Evolutionary conservation across 2,113 vertebrate genomes (phyloP), one percentile per base, ranked within the genome.

Genomic region (Pao palembangensis): DNA sequence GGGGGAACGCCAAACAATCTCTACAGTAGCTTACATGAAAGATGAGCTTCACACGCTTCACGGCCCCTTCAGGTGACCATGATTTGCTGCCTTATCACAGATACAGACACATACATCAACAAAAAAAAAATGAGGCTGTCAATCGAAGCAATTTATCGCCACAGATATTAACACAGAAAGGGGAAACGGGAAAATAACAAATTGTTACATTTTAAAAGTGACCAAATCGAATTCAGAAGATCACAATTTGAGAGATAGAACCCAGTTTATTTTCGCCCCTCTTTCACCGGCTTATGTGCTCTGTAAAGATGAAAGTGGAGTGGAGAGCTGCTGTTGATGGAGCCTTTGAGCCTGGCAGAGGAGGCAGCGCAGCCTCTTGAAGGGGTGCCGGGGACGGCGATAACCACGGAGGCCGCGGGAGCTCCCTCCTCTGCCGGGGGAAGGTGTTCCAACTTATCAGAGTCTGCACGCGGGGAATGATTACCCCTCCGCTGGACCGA

Each of bases 391-490:
- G 90, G 72, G 61, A 89, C 82, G 78, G 93, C 88, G 94, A 98
- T 98, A 96, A 96, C 94, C 93, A 88, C 90, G 93, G 93, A 88
- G 93, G 93, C 82, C 55, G 64, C 78, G 23, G 80, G 80, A 85
- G 85, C 78, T 84, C 78, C 93, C 90, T 90, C 88, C 92, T 89
- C 92, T 89, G 92, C 90, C 91, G 90, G 92, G 93, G 71, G 93
- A 95, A 93, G 94, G 94, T 93, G 92, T 92, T 94, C 89, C 92
- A 93, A 98, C 93, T 98, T 98, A 98, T 98, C 96, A 95, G 94
- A 94, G 95, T 95, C 92, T 91, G 93, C 94, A 95, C 91, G 93
- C 94, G 92, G 94, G 92, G 92, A 94, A 95, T 95, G 95, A 97
- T 93, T 94, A 94, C 93, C 94, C 86, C 92, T 93, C 94, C 91